Percentiles rank a stretch among this genome's conserved stretches.
phyloP scores from a whole-genome alignment of 2,888 invertebrate genomes.

The Diarsia mendica region DNA sequence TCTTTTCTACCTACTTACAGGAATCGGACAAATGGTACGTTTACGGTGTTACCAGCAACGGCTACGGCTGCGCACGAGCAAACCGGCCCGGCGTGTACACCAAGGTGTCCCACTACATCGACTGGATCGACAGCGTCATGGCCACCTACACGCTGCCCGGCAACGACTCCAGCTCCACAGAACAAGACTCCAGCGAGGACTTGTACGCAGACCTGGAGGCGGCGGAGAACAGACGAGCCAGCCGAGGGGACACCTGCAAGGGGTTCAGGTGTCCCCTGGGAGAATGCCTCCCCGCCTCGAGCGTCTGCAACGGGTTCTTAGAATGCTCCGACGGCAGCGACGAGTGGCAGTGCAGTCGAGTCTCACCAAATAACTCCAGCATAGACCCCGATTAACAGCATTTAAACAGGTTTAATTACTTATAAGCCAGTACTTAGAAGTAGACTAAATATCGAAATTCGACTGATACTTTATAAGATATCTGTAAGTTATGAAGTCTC shows the following conservation, averaged over 20 bases:
- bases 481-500: constrained; percentile 71
- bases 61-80: constrained; percentile 94
- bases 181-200: constrained; percentile 76
- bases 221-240: constrained; percentile 82
- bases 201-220: constrained; percentile 84
- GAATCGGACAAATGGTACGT: constrained; percentile 88
- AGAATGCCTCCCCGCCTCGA: constrained; percentile 92
- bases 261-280: constrained; percentile 94
- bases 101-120: constrained; percentile 93
- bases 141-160: constrained; percentile 76
- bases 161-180: constrained; percentile 71
- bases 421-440: constrained; percentile 84
- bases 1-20: constrained; percentile 69
- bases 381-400: constrained; percentile 80
- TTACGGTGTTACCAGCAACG: constrained; percentile 94
- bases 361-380: constrained; percentile 74
- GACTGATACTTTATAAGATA: constrained; percentile 89
- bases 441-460: constrained; percentile 80
- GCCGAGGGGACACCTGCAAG: constrained; percentile 87
- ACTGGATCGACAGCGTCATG: constrained; percentile 92
- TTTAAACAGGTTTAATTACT: constrained; percentile 63
- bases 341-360: constrained; percentile 90
- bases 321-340: constrained; percentile 95
- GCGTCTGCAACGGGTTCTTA: constrained; percentile 94
- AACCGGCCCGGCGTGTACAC: constrained; percentile 95